Base-by-base conservation (phyloP, 2,797 vertebrate species). In the Ceyx erithaca region DNA sequence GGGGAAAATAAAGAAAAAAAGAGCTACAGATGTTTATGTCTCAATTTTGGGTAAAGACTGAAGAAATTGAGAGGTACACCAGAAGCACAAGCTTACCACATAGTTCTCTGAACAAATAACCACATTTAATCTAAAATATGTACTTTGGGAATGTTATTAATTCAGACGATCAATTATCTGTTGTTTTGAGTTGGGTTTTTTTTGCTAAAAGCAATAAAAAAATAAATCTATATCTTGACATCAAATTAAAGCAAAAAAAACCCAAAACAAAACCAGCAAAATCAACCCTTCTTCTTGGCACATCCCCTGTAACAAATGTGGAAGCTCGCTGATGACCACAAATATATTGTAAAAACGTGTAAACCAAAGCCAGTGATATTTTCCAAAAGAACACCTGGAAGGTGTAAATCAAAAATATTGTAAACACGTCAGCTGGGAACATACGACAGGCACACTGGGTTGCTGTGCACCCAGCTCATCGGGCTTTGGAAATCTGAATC, bases 321-420 rank as follows among this genome's bases (percentile, higher is more conserved):
- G 97, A 98, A 97, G 97, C 97, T 97, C 81, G 96, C 94, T 87
- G 90, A 92, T 94, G 98, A 87, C 97, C 96, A 96, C 96, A 95
- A 97, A 97, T 96, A 98, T 95, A 97, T 97, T 97, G 98, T 97
- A 97, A 92, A 96, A 97, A 94, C 31, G 96, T 97, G 97, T 98
- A 94, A 97, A 98, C 96, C 87, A 28, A 90, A 96, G 90, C 95
- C 95, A 5, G 92, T 92, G 96, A 93, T 87, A 92, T 96, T 97
- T 98, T 98, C 98, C 98, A 98, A 96, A 95, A 70, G 97, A 98
- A 97, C 99, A 99, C 99, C 99, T 99, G 99, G 98, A 98, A 89
- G 98, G 97, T 97, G 98, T 99, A 99, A 99, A 99, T 99, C 99
- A 99, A 96, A 95, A 93, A 85, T 94, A 96, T 81, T 96, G 98